Evolutionary conservation across 1,140 invertebrate species (phyloP), one percentile per base, ranked within the genome.

Genomic region (Zaprionus kolodkinae): DNA sequence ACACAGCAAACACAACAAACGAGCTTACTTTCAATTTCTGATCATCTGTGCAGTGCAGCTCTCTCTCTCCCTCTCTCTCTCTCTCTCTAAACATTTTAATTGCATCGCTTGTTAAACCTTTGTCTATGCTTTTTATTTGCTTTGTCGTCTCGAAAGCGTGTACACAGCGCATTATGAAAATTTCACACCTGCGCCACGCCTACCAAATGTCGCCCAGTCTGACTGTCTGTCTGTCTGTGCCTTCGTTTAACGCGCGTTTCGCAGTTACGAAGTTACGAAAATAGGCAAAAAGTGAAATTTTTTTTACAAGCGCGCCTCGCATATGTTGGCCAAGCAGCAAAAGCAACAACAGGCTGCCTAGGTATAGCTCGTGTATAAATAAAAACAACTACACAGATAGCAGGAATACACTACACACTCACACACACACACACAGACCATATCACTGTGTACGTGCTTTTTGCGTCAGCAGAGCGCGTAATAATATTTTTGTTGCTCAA

Each of bases 271-370:
- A 76, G 70, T 84, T 76, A 72, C 68, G 56, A 76, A 79, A 88
- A 89, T 81, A 85, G 75, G 60, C 81, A 81, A 89, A 88, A 88
- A 88, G 85, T 88, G 85, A 88, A 88, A 88, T 85, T 85, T 86
- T 85, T 76, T 72, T 72, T 71, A 83, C 59, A 83, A 43, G 21
- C 68, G 27, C 67, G 40, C 30, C 30, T 62, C 66, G 66, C 59
- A 62, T 72, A 72, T 66, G 69, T 76, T 76, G 74, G 74, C 74
- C 69, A 76, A 72, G 74, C 38, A 35, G 13, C 52, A 35, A 63
- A 38, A 62, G 40, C 59, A 75, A 64, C 43, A 38, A 36, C 35
- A 50, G 40, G 7, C 55, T 45, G 72, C 50, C 61, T 72, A 72
- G 72, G 33, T 70, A 74, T 55, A 72, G 73, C 73, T 72, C 27